Conservation (phyloP, 2,888 invertebrate species). For the Griposia aprilina region DNA sequence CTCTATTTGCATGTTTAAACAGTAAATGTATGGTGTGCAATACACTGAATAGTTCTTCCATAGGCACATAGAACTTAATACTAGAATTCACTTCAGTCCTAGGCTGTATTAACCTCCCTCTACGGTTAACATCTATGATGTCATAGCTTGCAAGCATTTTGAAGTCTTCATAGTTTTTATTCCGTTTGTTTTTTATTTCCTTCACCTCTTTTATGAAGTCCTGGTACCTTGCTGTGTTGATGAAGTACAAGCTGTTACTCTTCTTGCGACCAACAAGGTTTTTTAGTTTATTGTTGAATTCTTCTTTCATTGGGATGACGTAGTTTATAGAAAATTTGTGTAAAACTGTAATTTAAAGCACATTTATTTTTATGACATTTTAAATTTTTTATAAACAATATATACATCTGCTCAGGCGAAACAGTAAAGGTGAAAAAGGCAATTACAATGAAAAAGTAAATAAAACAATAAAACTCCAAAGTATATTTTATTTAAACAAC, state of each 20-base stretch:
- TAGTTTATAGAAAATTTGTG: slow-evolving; percentile 68
- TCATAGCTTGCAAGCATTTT: slow-evolving; percentile 82
- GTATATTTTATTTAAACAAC: slow-evolving; percentile 32
- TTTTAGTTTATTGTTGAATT: slow-evolving; percentile 78
- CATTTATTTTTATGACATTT: slow-evolving; percentile 12
- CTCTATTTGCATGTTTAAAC: slow-evolving; percentile 78
- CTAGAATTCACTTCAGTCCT: slow-evolving; percentile 68
- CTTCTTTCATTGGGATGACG: slow-evolving; percentile 76
- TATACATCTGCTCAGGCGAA: background rate
- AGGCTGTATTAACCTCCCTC: slow-evolving; percentile 78
- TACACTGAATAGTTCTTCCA: slow-evolving; percentile 81
- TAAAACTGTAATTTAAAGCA: slow-evolving; percentile 70
- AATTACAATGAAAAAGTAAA: background rate
- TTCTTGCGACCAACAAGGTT: slow-evolving; percentile 78
- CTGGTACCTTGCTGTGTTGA: slow-evolving; percentile 74
- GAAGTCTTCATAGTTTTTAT: slow-evolving; percentile 81
- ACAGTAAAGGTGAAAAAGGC: background rate
- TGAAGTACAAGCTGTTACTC: slow-evolving; percentile 79
- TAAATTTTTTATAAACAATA: background rate
- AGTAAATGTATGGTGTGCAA: slow-evolving; percentile 84
- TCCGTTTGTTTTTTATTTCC: slow-evolving; percentile 73
- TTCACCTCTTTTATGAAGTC: slow-evolving; percentile 81
- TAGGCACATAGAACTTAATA: slow-evolving; percentile 80
- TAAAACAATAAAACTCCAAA: slow-evolving; percentile 8
- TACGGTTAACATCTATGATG: slow-evolving; percentile 73